phyloP scores from a whole-genome alignment of 2,888 invertebrate genomes.

The Pediacus dermestoides region DNA sequence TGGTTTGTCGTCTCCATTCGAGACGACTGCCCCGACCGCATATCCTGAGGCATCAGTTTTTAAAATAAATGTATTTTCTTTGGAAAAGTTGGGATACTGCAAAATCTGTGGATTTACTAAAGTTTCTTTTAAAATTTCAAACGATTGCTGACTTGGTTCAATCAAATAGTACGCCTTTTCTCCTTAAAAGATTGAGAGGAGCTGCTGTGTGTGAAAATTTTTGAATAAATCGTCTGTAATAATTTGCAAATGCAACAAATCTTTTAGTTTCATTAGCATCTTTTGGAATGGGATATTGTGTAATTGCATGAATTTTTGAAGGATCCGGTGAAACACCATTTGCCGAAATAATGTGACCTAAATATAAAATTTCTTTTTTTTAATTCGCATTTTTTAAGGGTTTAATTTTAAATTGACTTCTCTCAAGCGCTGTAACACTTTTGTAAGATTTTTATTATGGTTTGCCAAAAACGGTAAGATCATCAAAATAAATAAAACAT shows the following conservation, averaged over 20 bases:
- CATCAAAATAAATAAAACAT: constrained; percentile 24
- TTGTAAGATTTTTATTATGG: constrained; percentile 23
- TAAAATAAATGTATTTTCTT: constrained; percentile 16
- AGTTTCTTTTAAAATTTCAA: constrained; percentile 13
- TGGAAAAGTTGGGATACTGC: constrained; percentile 20
- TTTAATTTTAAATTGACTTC: constrained; percentile 27
- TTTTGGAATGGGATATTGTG: constrained; percentile 22
- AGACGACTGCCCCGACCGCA: constrained; percentile 22
- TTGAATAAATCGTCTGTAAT: constrained; percentile 11
- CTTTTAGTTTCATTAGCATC: constrained; percentile 19
- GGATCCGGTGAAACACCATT: constrained; percentile 19
- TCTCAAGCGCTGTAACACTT: constrained; percentile 6
- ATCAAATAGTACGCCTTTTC: background rate
- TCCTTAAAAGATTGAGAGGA: background rate
- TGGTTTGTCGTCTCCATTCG: constrained; percentile 19
- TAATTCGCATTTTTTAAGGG: constrained; percentile 25
- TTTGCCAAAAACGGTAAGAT: constrained; percentile 11
- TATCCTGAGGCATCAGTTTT: no score
- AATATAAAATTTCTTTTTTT: constrained; percentile 23
- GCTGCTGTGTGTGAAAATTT: constrained; percentile 1
- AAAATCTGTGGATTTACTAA: constrained; percentile 12
- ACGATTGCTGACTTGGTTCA: constrained; percentile 1
- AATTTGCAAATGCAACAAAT: constrained; percentile 26
- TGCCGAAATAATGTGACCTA: constrained; percentile 21
- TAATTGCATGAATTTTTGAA: constrained; percentile 17